Base-by-base conservation (phyloP, 1,140 invertebrate genomes). In the Sinonovacula constricta region DNA sequence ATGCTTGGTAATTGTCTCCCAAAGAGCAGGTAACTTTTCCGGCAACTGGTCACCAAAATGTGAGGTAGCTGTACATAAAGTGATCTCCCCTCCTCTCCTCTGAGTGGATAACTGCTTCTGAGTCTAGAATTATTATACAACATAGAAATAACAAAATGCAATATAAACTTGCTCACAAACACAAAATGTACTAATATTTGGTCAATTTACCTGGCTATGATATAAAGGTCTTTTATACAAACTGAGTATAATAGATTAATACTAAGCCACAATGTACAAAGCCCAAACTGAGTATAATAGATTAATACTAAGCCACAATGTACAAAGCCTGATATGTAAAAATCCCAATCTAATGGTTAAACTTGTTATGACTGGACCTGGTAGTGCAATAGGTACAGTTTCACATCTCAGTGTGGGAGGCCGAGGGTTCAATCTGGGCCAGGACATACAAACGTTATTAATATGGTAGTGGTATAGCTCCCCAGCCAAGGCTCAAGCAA, bases 81-180 rank as follows among this genome's bases (percentile, higher is more conserved):
- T 83, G 28, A 81, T 51, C 28, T 85, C 85, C 49, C 84, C 83
- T 30, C 88, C 88, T 62, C 83, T 65, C 45, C 87, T 80, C 67
- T 89, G 88, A 31, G 83, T 83, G 18, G 59, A 74, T 14, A 84
- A 39, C 66, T 85, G 79, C 30, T 85, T 85, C 67, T 85, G 85
- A 34, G 59, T 65, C 87, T 88, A n/a, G n/a, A n/a, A n/a, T 45
- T 18, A 45, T 10, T 10, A 45, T 45, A 45, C 39, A 45, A 45
- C n/a, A 66, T 31, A 67, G 51, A 5, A 51, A 49, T 39, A 22
- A 14, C 28, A 4, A 57, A 28, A 22, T 57, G 12, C 54, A 22
- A 12, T 24, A 57, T 18, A 24, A 12, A 57, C 14, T 57, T 10
- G 14, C 1, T 18, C 10, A 57, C 10, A 14, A 18, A 57, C 12